These are phyloP conservation scores for Cherax quadricarinatus DNA, from an alignment of 1,140 invertebrate genomes.

Conservation along the genomic window DNA sequence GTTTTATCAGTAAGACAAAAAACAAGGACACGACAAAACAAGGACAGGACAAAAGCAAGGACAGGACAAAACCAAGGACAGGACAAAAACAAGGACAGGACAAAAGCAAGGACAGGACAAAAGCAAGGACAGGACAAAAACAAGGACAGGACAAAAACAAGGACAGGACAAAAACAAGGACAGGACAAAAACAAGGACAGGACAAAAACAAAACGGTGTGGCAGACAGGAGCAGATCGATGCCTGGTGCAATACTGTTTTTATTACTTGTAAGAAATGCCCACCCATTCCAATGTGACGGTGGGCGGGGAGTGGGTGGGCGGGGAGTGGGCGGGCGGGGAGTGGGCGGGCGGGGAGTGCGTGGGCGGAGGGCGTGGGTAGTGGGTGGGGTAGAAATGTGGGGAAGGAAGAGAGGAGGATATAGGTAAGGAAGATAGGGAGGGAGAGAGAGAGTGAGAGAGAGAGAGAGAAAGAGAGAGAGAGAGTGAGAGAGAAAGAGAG, in stretches of 20 bases:
- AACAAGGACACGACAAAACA: not conserved
- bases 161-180: not conserved
- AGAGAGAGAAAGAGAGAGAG: too few relatives aligned
- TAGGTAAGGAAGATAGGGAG: too few relatives aligned
- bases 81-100: not conserved
- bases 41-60: not conserved
- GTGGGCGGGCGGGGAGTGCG: too few relatives aligned
- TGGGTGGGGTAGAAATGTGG: too few relatives aligned
- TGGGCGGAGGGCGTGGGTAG: too few relatives aligned
- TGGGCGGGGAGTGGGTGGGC: not conserved
- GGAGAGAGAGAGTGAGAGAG: too few relatives aligned
- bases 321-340: too few relatives aligned
- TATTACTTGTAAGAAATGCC: conserved; percentile 5
- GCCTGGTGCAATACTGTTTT: conserved; percentile 21
- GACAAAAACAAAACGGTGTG: not conserved
- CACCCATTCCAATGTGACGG: conserved; percentile 16
- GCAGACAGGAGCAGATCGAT: conserved; percentile 17
- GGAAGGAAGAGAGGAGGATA: too few relatives aligned
- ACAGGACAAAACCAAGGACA: not conserved
- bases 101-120: not conserved
- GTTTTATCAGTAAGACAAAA: not conserved
- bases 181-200: not conserved
- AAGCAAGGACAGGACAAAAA: not conserved
- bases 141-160: not conserved
- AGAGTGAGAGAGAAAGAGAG: too few relatives aligned